Base-by-base conservation (phyloP, 2,888 invertebrate species). In the Ormyrus nitidulus region DNA sequence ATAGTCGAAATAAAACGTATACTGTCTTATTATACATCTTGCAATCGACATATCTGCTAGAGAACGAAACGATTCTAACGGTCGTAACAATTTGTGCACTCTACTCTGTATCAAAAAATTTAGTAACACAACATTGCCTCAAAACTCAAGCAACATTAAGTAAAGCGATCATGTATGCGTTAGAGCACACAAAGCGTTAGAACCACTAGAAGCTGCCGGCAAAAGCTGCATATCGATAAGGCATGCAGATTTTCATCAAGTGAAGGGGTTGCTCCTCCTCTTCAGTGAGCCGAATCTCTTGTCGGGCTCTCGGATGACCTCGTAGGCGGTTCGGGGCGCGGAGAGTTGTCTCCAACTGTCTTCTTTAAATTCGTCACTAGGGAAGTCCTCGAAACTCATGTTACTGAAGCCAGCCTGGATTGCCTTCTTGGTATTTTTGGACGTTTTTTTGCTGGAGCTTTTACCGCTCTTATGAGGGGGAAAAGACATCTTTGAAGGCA, bases 311-410 rank as follows among this genome's bases (percentile, higher is more conserved):
- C 91, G 86, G 46, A 94, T 91, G 8, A 94, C 94, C 86, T 94
- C 94, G 85, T 94, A 94, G 0, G 94, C 94, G 70, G 93, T 92
- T 61, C 91, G 90, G 44, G 90, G 88, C 44, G 88, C 84, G 6
- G 84, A 89, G n/a, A 91, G 90, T 80, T 88, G 87, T 62, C 85
- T 84, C 7, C 68, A 56, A 66, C 92, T 92, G 78, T 92, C 92
- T 66, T 93, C 93, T 69, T 92, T 92, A 80, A 92, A 92, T 73
- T 93, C 93, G 85, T 94, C 94, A 48, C 93, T 94, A 2, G 94
- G 93, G 86, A 94, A 94, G 89, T 95, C 95, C 87, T 95, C 95
- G 85, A 95, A 95, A 86, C 95, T 95, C 94, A 95, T 93, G 85
- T 95, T 95, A 85, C 94, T 94, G 86, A 95, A 94, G 5, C 94